Conservation (phyloP, 1,140 invertebrate genomes). For the Drosophila littoralis region DNA sequence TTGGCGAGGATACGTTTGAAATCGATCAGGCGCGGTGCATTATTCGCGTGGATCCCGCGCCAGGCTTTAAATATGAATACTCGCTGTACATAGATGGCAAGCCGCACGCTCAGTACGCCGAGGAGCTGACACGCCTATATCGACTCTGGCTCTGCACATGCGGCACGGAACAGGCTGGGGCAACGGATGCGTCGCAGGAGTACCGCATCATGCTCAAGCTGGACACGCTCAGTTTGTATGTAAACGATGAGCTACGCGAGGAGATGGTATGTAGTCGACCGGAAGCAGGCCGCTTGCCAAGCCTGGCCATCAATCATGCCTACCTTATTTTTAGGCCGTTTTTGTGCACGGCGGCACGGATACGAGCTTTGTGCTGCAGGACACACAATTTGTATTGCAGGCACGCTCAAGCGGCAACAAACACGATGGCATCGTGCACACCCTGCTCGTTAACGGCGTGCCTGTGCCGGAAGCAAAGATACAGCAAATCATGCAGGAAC, state of each 20-base stretch:
- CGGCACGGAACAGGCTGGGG: background rate
- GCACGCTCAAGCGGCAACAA: conserved; percentile 83
- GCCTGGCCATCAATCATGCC: conserved; percentile 11
- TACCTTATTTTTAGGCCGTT: conserved; percentile 87
- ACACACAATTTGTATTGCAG: conserved; percentile 72
- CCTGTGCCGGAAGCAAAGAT: conserved; percentile 78
- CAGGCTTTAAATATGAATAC: conserved; percentile 93
- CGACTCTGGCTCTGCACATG: conserved; percentile 83
- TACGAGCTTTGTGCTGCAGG: conserved; percentile 88
- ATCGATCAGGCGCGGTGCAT: conserved; percentile 85
- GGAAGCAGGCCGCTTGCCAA: background rate
- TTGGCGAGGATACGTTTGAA: conserved; percentile 88
- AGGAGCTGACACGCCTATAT: conserved; percentile 90
- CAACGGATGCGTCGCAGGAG: conserved; percentile 67
- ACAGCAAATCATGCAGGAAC: conserved; percentile 81
- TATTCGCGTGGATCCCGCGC: conserved; percentile 89
- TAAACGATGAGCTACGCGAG: conserved; percentile 77
- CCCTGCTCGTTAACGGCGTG: conserved; percentile 72
- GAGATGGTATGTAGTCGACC: conserved; percentile 54
- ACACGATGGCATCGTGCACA: conserved; percentile 76
- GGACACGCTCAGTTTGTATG: conserved; percentile 78
- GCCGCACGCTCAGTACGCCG: conserved; percentile 90
- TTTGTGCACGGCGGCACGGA: conserved; percentile 93
- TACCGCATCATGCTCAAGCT: conserved; percentile 88
- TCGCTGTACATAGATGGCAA: conserved; percentile 91